Evolutionary conservation across 2,113 vertebrate species (phyloP), one percentile per base, ranked within the genome.

Genomic region (Istiophorus platypterus): DNA sequence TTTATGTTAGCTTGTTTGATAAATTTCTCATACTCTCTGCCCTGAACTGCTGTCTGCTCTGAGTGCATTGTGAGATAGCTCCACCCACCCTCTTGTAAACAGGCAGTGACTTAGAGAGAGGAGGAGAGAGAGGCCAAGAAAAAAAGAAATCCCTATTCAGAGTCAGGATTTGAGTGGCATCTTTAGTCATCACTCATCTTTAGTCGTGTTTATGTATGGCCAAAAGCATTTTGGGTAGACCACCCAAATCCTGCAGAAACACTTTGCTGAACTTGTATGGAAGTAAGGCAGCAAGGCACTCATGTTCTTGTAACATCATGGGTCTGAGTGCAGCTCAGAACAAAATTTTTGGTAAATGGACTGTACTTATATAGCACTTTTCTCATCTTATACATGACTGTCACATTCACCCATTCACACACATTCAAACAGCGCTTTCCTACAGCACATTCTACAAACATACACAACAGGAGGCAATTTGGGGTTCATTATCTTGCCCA

Each of bases 281-380:
- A 61, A 26, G 9, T 39, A 39, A 7, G 37, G 37, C 37, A 54
- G 31, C 31, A 54, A 29, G 8, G 62, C 57, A 52, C 20, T 57
- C 22, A 64, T 56, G 7, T 54, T 22, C 45, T 52, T 39, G n/a
- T 5, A 72, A 58, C 37, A 59, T 70, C 27, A 61, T 45, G 70
- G 41, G 5, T 57, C 13, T 76, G 47, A 51, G 7, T 45, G 27
- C 27, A 77, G 41, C 51, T 66, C 49, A n/a, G 37, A 31, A 34
- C 37, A 18, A 8, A 51, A 66, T 47, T 45, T 59, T n/a, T n/a
- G n/a, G n/a, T n/a, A n/a, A n/a, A n/a, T n/a, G n/a, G n/a, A n/a
- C n/a, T n/a, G n/a, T n/a, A n/a, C n/a, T n/a, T n/a, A n/a, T n/a
- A n/a, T n/a, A n/a, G n/a, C n/a, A n/a, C n/a, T n/a, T n/a, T n/a